Evolutionary conservation across 92 coral and sea anemone species (phyloP).

Genomic region (Parazoanthus darwini): DNA sequence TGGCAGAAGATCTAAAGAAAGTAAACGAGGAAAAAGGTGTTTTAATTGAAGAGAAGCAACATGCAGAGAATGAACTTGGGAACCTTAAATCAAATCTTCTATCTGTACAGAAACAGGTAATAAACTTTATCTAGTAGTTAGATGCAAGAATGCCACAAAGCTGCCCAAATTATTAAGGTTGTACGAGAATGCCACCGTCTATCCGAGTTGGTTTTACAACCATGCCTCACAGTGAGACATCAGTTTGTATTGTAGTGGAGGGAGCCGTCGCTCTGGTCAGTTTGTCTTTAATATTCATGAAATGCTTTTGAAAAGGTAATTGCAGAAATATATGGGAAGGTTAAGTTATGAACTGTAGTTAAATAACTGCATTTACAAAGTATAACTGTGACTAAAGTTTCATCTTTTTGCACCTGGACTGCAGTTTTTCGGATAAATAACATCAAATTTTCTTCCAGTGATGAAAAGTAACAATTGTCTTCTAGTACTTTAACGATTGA

Average conservation of each 20-base stretch:
- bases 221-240: background rate
- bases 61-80: background rate
- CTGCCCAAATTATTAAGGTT: background rate
- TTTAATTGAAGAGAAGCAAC: slow-evolving; percentile 3
- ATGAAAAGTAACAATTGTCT: background rate
- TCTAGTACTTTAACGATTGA: background rate
- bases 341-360: no score
- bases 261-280: no score
- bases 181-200: background rate
- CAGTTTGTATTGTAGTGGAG: no score
- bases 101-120: slow-evolving; percentile 12
- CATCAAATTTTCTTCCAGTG: background rate
- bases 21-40: background rate
- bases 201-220: background rate
- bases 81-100: background rate
- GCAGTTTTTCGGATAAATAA: background rate
- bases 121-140: background rate
- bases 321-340: no score
- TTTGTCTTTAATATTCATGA: no score
- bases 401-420: no score
- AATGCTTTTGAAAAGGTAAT: no score
- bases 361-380: no score
- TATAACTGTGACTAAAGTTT: no score
- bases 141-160: background rate
- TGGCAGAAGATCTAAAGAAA: slow-evolving; percentile 40